phyloP scores from a whole-genome alignment of 2,113 vertebrate species.

The Haemorhous mexicanus region DNA sequence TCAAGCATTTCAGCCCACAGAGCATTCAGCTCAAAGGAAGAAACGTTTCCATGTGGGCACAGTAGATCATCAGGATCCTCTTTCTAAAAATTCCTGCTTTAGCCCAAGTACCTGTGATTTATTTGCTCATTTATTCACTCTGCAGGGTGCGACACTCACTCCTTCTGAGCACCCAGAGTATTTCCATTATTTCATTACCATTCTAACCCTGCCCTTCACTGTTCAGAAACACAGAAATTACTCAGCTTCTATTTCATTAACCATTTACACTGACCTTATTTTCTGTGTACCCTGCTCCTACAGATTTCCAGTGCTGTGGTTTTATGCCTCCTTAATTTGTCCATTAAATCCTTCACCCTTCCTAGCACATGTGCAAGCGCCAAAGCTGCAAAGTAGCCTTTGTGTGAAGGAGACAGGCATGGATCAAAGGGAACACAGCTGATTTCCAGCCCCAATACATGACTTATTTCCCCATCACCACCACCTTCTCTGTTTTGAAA shows the following conservation, averaged over 20 bases:
- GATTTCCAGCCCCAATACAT: neutral
- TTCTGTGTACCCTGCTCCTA: neutral
- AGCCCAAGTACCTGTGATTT: constrained; percentile 2
- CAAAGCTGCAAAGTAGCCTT: neutral
- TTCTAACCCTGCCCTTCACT: neutral
- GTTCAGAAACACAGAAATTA: neutral
- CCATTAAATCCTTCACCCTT: neutral
- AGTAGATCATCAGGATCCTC: neutral
- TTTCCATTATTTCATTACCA: neutral
- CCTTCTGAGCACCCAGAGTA: neutral
- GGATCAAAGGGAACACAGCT: neutral
- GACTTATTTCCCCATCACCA: neutral
- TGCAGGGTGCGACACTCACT: neutral
- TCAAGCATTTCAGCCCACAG: neutral
- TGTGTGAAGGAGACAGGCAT: neutral
- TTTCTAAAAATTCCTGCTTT: neutral
- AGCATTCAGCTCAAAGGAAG: neutral
- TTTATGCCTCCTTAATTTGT: neutral
- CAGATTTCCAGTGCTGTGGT: neutral
- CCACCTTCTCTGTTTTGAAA: neutral
- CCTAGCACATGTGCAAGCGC: fast-evolving
- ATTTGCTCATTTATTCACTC: neutral
- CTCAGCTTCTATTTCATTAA: neutral
- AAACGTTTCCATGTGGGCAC: neutral
- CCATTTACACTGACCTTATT: neutral